Conservation (phyloP, 2,888 invertebrate species). For the Dascillus cervinus region DNA sequence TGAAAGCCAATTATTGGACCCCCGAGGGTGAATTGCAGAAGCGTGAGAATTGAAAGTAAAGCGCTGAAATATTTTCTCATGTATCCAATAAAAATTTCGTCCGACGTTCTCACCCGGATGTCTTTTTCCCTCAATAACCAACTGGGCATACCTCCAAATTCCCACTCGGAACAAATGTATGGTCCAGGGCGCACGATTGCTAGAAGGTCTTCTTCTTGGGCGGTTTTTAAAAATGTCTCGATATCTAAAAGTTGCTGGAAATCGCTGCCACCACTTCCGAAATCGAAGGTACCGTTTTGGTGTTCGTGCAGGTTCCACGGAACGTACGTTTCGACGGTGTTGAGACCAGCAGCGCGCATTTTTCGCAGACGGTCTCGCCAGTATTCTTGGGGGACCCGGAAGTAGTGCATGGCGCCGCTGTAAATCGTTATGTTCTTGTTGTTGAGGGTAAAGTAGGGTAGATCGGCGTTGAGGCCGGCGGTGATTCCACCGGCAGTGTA, state of each 20-base stretch:
- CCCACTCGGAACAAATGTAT: slow-evolving; percentile 89
- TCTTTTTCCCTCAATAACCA: slow-evolving; percentile 37
- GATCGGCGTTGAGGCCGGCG: slow-evolving; percentile 26
- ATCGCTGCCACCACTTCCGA: slow-evolving; percentile 54
- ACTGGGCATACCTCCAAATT: slow-evolving; percentile 42
- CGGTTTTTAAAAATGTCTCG: slow-evolving; percentile 59
- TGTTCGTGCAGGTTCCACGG: slow-evolving; percentile 88
- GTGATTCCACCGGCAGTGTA: slow-evolving; percentile 38
- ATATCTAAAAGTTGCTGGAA: slow-evolving; percentile 47
- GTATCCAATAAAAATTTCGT: slow-evolving; percentile 39
- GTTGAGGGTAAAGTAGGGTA: slow-evolving; percentile 38
- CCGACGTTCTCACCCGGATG: slow-evolving; percentile 43
- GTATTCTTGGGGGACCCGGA: slow-evolving; percentile 66
- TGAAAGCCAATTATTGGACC: slow-evolving; percentile 85
- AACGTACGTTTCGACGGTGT: slow-evolving; percentile 76
- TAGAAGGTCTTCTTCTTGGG: slow-evolving; percentile 67
- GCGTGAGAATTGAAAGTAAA: slow-evolving; percentile 44
- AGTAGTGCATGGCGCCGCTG: slow-evolving; percentile 70
- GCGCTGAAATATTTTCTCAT: slow-evolving; percentile 46
- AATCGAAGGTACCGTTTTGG: slow-evolving; percentile 55
- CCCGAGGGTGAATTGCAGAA: slow-evolving; percentile 58
- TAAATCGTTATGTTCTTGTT: slow-evolving; percentile 38
- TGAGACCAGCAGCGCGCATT: slow-evolving; percentile 74
- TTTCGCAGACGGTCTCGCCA: slow-evolving; percentile 75
- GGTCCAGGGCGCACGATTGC: slow-evolving; percentile 83